phyloP scores from a whole-genome alignment of 2,888 invertebrate species.

The Apamea anceps region DNA sequence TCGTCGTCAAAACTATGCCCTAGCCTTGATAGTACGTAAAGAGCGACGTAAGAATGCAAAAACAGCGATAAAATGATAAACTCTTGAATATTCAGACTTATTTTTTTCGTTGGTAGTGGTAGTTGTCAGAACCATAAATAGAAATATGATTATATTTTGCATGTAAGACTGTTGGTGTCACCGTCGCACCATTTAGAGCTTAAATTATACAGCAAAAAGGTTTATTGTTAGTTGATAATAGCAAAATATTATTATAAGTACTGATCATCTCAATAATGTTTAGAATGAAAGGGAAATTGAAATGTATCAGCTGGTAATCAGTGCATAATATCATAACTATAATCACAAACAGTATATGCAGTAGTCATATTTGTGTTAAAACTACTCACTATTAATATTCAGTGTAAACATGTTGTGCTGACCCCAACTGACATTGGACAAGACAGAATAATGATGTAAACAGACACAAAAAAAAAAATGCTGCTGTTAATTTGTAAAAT shows the following conservation, averaged over 20 bases:
- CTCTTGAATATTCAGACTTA: constrained; percentile 36
- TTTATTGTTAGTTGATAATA: constrained; percentile 44
- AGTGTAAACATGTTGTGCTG: neutral
- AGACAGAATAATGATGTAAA: too few species aligned
- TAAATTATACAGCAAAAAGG: constrained; percentile 23
- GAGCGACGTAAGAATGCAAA: constrained; percentile 68
- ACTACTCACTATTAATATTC: neutral
- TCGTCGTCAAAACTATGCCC: constrained; percentile 51
- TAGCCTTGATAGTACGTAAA: constrained; percentile 67
- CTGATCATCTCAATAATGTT: constrained; percentile 9
- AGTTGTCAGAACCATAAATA: constrained; percentile 74
- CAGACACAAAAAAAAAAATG: too few species aligned
- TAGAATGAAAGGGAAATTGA: constrained; percentile 13
- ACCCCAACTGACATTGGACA: neutral
- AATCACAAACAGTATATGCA: neutral
- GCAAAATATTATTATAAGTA: neutral
- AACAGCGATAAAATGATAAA: constrained; percentile 63
- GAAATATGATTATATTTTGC: constrained; percentile 57
- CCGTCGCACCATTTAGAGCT: constrained; percentile 25
- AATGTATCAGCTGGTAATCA: constrained; percentile 29
- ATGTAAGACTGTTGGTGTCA: constrained; percentile 35
- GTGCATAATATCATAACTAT: neutral
- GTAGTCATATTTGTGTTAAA: neutral
- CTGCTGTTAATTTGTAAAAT: too few species aligned
- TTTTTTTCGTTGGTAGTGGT: constrained; percentile 32